Evolutionary conservation across 1,140 invertebrate genomes (phyloP).

Genomic region (Lamellibrachia luymesi): DNA sequence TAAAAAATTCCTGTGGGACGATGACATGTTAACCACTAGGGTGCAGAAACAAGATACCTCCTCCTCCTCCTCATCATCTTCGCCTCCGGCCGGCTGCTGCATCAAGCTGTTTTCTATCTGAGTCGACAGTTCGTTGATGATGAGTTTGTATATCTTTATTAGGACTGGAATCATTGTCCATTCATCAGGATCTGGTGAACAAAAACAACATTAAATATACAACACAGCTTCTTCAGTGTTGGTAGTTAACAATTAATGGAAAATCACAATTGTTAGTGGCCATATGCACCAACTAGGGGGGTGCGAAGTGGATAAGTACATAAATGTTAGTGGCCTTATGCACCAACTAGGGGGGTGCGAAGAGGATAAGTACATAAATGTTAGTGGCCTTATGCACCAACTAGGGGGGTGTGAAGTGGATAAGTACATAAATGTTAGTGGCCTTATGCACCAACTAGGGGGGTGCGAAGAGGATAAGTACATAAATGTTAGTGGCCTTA

Average conservation of each 20-base stretch:
- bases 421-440: no score
- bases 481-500: no score
- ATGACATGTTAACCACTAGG: not conserved
- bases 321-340: no score
- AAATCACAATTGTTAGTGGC: not conserved
- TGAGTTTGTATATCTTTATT: constrained; percentile 66
- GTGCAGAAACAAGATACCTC: not conserved
- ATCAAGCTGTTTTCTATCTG: constrained; percentile 57
- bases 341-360: no score
- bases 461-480: no score
- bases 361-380: no score
- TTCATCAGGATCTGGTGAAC: constrained; percentile 52
- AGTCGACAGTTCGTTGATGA: constrained; percentile 63
- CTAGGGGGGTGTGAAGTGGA: no score
- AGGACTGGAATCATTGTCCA: constrained; percentile 64
- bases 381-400: no score
- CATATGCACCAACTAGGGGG: no score
- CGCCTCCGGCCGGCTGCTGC: constrained; percentile 33
- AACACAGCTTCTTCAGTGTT: not conserved
- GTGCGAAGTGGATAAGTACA: no score
- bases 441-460: no score
- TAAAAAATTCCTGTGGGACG: not conserved
- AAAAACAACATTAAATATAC: not conserved
- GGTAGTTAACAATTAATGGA: not conserved
- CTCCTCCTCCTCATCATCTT: constrained; percentile 34